phyloP scores from a whole-genome alignment of 1,140 invertebrate species.

The Cherax quadricarinatus region DNA sequence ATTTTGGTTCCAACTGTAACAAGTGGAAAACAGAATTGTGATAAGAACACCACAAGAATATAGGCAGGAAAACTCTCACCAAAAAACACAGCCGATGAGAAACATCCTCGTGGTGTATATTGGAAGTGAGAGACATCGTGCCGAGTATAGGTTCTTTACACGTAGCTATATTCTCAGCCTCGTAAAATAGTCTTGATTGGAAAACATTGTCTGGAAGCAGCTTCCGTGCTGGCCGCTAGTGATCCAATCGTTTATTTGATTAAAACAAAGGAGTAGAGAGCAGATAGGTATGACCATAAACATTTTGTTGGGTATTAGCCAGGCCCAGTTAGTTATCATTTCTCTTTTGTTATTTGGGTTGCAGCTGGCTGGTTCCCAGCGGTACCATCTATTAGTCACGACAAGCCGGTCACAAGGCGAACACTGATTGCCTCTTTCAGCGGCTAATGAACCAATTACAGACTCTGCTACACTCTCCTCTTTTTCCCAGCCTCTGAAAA shows the following conservation, averaged over 20 bases:
- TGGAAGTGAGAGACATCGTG: constrained; percentile 54
- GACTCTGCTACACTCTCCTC: constrained; percentile 44
- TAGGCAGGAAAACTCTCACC: background rate
- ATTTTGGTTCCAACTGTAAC: constrained; percentile 3
- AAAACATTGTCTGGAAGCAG: constrained; percentile 25
- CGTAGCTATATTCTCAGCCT: background rate
- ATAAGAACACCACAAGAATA: constrained; percentile 17
- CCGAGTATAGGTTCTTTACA: constrained; percentile 33
- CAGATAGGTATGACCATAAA: constrained; percentile 63
- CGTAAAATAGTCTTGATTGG: constrained; percentile 48
- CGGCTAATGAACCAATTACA: constrained; percentile 61
- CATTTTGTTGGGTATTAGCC: constrained; percentile 55
- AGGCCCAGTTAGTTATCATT: constrained; percentile 50
- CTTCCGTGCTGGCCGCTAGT: constrained; percentile 34
- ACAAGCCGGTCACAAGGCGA: constrained; percentile 63
- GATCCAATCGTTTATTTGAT: constrained; percentile 65
- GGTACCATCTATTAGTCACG: constrained; percentile 66
- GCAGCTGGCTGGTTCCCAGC: constrained; percentile 58
- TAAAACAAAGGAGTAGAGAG: constrained; percentile 62
- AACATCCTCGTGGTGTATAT: constrained; percentile 41
- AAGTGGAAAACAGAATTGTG: constrained; percentile 54
- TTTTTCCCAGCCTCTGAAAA: constrained; percentile 17
- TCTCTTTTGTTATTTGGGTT: constrained; percentile 58
- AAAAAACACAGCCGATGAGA: constrained; percentile 41
- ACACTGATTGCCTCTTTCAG: constrained; percentile 63